Percentiles rank a stretch among this genome's conserved stretches.
Evolutionary conservation across 2,113 vertebrate genomes (phyloP).

Genomic region (Macroglossus sobrinus): DNA sequence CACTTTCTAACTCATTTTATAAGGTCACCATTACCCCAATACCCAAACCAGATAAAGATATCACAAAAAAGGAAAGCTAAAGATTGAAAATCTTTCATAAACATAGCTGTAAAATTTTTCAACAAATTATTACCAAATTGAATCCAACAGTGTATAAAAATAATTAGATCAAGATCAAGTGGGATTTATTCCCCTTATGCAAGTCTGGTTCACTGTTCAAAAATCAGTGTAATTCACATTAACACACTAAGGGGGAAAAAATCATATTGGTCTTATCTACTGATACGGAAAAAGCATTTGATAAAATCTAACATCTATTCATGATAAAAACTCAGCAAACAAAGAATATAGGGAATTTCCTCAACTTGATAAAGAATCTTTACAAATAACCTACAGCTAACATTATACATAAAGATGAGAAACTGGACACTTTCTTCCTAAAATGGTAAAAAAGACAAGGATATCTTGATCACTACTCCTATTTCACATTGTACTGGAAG

Average conservation of each 20-base stretch:
- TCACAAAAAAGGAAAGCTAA: not conserved
- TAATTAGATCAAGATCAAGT: not conserved
- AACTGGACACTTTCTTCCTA: not conserved
- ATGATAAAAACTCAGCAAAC: not conserved
- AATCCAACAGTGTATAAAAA: not conserved
- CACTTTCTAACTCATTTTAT: not conserved
- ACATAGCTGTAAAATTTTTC: not conserved
- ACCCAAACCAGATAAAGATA: not conserved
- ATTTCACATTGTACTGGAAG: not conserved
- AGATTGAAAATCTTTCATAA: not conserved
- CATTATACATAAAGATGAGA: not conserved
- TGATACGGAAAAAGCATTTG: not conserved
- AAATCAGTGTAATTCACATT: not conserved
- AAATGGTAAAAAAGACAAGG: not conserved
- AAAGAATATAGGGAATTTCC: not conserved
- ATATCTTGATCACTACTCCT: not conserved
- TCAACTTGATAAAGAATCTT: not conserved
- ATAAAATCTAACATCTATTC: not conserved
- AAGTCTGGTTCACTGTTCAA: not conserved
- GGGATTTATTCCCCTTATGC: not conserved
- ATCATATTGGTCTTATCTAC: not conserved
- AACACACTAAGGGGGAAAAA: not conserved
- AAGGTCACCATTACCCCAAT: not conserved
- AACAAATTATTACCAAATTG: not conserved
- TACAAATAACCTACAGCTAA: not conserved